Base-by-base conservation (phyloP, 92 coral and sea anemone species). In the Plumapathes pennacea region DNA sequence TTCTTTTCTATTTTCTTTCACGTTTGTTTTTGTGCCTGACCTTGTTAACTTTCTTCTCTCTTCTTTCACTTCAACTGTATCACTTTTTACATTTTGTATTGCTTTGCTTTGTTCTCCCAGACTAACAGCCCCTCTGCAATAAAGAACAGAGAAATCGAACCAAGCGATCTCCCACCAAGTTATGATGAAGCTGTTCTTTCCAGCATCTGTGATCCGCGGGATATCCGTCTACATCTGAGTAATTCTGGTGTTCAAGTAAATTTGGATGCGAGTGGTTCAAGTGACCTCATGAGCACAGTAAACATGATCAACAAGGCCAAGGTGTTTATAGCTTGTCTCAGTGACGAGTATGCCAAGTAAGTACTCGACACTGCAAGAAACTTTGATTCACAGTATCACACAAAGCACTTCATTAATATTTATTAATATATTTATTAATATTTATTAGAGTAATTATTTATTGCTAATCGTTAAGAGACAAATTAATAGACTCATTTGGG, bases 291-390 rank as follows among this genome's bases (percentile, higher is more conserved):
- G 38, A 46, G 63, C 30, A 80, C 95, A 8, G 91, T 91, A 0
- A 63, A 76, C 10, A 56, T 64, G 31, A 91, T 91, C 31, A 85
- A 91, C 49, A 50, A 66, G 23, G 77, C 96, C 2, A 88, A 91
- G 46, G 96, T 91, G 27, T 76, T 91, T 56, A 76, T 91, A 20
- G 88, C 97, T 5, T 91, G 95, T 53, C 67, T 91, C 5, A 91
- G 97, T 25, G 90, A 91, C 57, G 81, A 87, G 32, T 91, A 91
- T 57, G 97, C 89, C 27, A 65, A 66, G 95, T 86, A 62, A 64
- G 75, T 47, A 17, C n/a, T n/a, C n/a, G n/a, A n/a, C n/a, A n/a
- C n/a, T n/a, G n/a, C n/a, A n/a, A n/a, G n/a, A 39, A 9, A 9
- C 46, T 15, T 39, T 5, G 11, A 39, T n/a, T 39, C 5, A 39